phyloP scores from a whole-genome alignment of 2,113 vertebrate species.

The Irena cyanogastra region DNA sequence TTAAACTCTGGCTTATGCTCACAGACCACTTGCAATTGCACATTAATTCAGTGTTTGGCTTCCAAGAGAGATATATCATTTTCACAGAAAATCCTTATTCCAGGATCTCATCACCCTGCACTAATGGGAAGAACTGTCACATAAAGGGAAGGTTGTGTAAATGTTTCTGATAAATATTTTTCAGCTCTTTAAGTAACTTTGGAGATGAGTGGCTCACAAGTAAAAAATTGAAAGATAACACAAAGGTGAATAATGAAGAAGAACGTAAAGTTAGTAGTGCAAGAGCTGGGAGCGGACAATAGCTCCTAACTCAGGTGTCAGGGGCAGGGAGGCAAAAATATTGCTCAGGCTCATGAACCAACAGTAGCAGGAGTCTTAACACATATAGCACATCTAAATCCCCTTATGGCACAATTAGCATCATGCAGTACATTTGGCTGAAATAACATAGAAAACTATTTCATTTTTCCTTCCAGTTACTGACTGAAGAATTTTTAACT shows the following conservation, averaged over 20 bases:
- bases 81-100: not conserved
- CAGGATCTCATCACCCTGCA: not conserved
- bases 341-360: not conserved
- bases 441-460: not conserved
- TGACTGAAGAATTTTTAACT: not conserved
- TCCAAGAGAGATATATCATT: not conserved
- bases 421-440: not conserved
- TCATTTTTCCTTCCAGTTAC: slow-evolving; percentile 1
- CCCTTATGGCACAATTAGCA: not conserved
- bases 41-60: not conserved
- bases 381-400: not conserved
- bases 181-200: not conserved
- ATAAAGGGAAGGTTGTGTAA: not conserved
- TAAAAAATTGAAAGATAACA: not conserved
- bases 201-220: not conserved
- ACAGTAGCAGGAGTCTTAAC: not conserved
- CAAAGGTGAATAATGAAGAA: not conserved
- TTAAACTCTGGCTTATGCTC: not conserved
- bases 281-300: not conserved
- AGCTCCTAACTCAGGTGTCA: not conserved
- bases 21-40: not conserved
- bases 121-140: not conserved
- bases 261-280: not conserved
- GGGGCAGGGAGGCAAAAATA: not conserved
- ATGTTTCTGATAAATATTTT: not conserved